These are phyloP conservation scores for Andrena chrysosceles DNA, from an alignment of 2,888 invertebrate species.

Conservation along the genomic window DNA sequence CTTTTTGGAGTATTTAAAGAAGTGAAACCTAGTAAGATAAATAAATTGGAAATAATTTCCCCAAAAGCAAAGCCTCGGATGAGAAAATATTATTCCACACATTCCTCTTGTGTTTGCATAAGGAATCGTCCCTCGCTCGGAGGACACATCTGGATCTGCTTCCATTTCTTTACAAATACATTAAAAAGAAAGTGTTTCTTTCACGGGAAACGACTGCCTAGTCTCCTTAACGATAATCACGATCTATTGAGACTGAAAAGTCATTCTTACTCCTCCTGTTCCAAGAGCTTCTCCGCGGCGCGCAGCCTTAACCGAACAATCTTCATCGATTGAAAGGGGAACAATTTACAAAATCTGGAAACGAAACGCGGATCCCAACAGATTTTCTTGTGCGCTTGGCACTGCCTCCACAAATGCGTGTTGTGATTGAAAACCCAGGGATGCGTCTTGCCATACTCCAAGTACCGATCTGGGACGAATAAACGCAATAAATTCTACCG, in stretches of 20 bases:
- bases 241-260: not conserved
- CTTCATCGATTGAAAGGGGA: constrained; percentile 96
- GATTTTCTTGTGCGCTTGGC: constrained; percentile 88
- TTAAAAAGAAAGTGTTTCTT: too few relatives aligned
- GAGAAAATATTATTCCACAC: too few relatives aligned
- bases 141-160: too few relatives aligned
- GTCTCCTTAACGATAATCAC: too few relatives aligned
- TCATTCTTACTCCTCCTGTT: constrained; percentile 83
- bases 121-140: too few relatives aligned
- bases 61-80: too few relatives aligned
- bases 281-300: constrained; percentile 90
- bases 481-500: not conserved
- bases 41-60: too few relatives aligned
- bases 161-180: too few relatives aligned
- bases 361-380: constrained; percentile 91
- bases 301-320: constrained; percentile 92
- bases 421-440: constrained; percentile 94
- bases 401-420: constrained; percentile 93
- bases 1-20: too few relatives aligned
- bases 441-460: constrained; percentile 91
- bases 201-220: too few relatives aligned
- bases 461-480: constrained; percentile 87
- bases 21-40: too few relatives aligned
- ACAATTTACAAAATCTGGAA: constrained; percentile 91
- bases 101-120: too few relatives aligned